These are phyloP conservation scores for Xylota segnis DNA, from an alignment of 2,888 invertebrate genomes.

Conservation along the genomic window DNA sequence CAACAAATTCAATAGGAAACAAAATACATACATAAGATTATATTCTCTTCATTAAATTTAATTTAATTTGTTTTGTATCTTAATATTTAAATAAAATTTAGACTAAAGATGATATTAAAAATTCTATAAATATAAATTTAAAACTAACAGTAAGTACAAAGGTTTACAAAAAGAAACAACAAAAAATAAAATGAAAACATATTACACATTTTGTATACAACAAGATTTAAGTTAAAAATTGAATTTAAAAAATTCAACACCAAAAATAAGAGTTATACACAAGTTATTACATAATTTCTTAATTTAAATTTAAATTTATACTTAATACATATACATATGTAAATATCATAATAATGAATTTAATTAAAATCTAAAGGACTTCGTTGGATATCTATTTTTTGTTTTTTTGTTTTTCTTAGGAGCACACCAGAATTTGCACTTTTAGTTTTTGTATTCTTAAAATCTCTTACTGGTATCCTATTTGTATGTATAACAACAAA, in stretches of 20 bases:
- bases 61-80: conserved; percentile 49
- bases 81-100: conserved; percentile 47
- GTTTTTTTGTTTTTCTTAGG: conserved; percentile 19
- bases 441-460: conserved; percentile 9
- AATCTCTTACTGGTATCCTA: conserved; percentile 29
- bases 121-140: conserved; percentile 32
- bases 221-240: conserved; percentile 21
- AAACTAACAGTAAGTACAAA: conserved; percentile 38
- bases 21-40: conserved; percentile 64
- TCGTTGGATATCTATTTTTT: conserved; percentile 65
- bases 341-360: conserved; percentile 42
- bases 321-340: conserved; percentile 22
- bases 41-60: conserved; percentile 56
- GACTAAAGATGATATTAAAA: conserved; percentile 34
- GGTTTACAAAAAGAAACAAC: conserved; percentile 15
- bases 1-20: conserved; percentile 72
- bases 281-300: background rate
- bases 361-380: conserved; percentile 58
- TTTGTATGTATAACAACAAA: conserved; percentile 40
- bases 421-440: conserved; percentile 47
- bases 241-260: conserved; percentile 32
- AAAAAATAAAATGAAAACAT: background rate
- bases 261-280: conserved; percentile 16
- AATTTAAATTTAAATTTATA: conserved; percentile 29
- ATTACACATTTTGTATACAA: conserved; percentile 8